Conservation (phyloP, 2,113 vertebrate species). For the Labrus mixtus region DNA sequence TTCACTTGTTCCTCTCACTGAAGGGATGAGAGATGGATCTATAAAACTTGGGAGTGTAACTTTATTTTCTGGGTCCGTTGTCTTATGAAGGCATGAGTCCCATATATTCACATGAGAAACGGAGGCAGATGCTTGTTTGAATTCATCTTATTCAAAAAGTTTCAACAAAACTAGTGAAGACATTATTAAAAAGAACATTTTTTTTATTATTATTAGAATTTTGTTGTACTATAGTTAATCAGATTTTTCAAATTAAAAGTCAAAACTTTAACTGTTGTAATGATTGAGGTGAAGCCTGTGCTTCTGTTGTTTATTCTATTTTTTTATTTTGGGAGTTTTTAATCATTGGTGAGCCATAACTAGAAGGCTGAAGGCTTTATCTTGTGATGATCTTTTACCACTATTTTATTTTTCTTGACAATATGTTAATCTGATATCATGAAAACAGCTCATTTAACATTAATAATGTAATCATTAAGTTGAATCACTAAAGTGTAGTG, state of each 20-base stretch:
- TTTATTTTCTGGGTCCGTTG: neutral
- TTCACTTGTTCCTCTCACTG: neutral
- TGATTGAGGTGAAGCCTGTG: neutral
- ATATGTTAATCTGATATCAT: too few species aligned
- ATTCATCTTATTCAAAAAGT: neutral
- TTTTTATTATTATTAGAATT: too few species aligned
- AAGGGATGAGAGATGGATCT: neutral
- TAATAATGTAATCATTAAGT: neutral
- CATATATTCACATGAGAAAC: neutral
- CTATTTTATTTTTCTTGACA: too few species aligned
- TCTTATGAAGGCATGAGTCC: neutral
- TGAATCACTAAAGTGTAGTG: too few species aligned
- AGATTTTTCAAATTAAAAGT: neutral
- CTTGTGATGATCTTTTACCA: too few species aligned
- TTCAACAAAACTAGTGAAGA: neutral
- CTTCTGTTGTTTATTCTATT: neutral
- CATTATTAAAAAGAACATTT: too few species aligned
- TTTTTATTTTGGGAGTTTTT: neutral
- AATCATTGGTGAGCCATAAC: neutral
- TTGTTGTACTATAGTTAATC: too few species aligned
- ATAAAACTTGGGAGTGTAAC: neutral
- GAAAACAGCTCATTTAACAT: too few species aligned
- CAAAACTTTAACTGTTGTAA: too few species aligned
- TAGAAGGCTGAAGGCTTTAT: too few species aligned
- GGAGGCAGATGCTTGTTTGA: neutral